Conservation (phyloP, 2,888 invertebrate species). For the Drosophila setosimentum region DNA sequence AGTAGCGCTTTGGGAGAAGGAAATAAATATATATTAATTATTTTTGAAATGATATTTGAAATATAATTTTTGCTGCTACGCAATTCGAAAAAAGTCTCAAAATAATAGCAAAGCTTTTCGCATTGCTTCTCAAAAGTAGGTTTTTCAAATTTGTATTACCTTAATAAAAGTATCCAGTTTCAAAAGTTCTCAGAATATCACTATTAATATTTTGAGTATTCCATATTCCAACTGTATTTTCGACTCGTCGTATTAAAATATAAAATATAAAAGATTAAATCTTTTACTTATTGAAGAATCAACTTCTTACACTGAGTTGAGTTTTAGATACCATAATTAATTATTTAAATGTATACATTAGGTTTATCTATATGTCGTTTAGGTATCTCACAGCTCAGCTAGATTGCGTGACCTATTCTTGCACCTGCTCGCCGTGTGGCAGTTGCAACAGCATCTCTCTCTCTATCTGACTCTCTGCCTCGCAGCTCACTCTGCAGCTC, state of each 20-base stretch:
- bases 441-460: slow-evolving; percentile 32
- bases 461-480: not conserved
- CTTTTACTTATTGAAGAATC: not conserved
- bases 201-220: not conserved
- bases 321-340: not conserved
- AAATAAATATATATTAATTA: not conserved
- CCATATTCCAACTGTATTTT: not conserved
- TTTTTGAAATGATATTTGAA: not conserved
- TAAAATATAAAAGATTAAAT: rapidly evolving
- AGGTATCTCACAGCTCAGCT: not conserved
- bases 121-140: not conserved
- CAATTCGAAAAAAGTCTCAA: not conserved
- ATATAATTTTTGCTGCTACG: not conserved
- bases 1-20: not conserved
- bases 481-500: not conserved
- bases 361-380: not conserved
- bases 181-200: not conserved
- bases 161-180: not conserved
- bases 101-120: not conserved
- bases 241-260: not conserved
- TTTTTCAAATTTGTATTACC: not conserved
- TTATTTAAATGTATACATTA: not conserved
- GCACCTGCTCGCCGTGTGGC: slow-evolving; percentile 59
- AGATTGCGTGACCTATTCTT: slow-evolving; percentile 30
- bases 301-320: not conserved